Conservation (phyloP, 1,140 invertebrate genomes). For the Platyscapa corneri region DNA sequence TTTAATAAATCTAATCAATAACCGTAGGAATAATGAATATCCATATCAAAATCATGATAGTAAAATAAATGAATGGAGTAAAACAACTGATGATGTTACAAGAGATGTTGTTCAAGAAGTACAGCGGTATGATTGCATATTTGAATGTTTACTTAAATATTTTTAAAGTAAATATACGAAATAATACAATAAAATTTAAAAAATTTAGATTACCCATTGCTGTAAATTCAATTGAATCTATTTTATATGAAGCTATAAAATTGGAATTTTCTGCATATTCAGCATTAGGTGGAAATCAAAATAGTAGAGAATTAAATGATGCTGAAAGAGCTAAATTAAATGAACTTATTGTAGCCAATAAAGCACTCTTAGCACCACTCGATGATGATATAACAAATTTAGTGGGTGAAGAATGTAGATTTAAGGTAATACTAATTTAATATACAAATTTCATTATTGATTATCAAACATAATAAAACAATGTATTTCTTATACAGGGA, state of each 20-base stretch:
- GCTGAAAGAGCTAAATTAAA: constrained; percentile 87
- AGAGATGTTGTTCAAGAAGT: constrained; percentile 80
- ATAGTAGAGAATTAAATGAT: constrained; percentile 84
- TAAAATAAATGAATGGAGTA: constrained; percentile 53
- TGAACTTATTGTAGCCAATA: constrained; percentile 88
- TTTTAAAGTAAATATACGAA: background rate
- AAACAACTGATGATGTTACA: constrained; percentile 71
- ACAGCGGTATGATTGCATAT: constrained; percentile 71
- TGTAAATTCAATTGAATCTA: constrained; percentile 84
- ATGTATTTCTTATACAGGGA: constrained; percentile 68
- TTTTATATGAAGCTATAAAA: constrained; percentile 87
- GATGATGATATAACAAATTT: constrained; percentile 86
- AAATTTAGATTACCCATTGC: constrained; percentile 69
- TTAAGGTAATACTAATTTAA: constrained; percentile 72
- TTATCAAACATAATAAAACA: constrained; percentile 1
- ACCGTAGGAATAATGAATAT: constrained; percentile 57
- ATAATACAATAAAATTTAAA: background rate
- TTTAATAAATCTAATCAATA: constrained; percentile 68
- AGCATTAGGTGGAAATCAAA: constrained; percentile 76
- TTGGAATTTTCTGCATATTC: constrained; percentile 85
- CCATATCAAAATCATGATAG: constrained; percentile 45
- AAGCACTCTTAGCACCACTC: constrained; percentile 86
- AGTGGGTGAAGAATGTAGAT: constrained; percentile 77
- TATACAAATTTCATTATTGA: background rate
- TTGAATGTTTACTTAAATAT: background rate